phyloP scores from a whole-genome alignment of 1,140 invertebrate species.

The Cryptotermes secundus region DNA sequence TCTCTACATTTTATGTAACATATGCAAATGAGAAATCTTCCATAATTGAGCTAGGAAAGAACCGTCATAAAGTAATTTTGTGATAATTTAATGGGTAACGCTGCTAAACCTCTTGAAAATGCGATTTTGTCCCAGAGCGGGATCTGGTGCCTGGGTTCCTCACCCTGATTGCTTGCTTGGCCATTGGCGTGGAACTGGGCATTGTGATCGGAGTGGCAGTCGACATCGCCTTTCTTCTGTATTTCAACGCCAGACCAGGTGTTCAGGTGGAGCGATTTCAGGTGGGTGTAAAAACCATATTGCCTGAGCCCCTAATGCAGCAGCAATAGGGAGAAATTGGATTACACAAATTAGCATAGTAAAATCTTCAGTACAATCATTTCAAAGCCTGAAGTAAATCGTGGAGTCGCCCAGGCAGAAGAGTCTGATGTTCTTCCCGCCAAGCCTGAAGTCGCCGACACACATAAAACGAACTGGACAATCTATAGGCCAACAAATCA shows the following conservation, averaged over 20 bases:
- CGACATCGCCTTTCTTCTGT: conserved; percentile 75
- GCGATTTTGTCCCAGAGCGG: conserved; percentile 57
- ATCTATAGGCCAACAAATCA: no score
- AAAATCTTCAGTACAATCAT: no score
- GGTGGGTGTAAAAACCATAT: no score
- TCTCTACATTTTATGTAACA: background rate
- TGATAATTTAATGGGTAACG: background rate
- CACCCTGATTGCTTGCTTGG: conserved; percentile 72
- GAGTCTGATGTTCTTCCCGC: no score
- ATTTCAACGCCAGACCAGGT: conserved; percentile 73
- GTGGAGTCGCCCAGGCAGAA: no score
- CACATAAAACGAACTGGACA: no score
- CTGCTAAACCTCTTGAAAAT: background rate
- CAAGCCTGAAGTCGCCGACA: no score
- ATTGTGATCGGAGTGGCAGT: conserved; percentile 78
- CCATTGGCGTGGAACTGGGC: conserved; percentile 77
- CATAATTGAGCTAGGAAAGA: no score
- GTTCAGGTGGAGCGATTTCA: conserved; percentile 53
- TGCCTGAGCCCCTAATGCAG: no score
- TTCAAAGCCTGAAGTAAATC: no score
- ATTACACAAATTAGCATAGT: no score
- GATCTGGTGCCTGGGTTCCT: conserved; percentile 72
- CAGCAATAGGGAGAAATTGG: no score
- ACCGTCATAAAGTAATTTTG: background rate
- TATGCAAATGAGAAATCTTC: background rate